A percentile compares a stretch with the other conserved stretches of the same genome.
Conservation (phyloP, 2,888 invertebrate genomes). For the Agapetus fuscipes region DNA sequence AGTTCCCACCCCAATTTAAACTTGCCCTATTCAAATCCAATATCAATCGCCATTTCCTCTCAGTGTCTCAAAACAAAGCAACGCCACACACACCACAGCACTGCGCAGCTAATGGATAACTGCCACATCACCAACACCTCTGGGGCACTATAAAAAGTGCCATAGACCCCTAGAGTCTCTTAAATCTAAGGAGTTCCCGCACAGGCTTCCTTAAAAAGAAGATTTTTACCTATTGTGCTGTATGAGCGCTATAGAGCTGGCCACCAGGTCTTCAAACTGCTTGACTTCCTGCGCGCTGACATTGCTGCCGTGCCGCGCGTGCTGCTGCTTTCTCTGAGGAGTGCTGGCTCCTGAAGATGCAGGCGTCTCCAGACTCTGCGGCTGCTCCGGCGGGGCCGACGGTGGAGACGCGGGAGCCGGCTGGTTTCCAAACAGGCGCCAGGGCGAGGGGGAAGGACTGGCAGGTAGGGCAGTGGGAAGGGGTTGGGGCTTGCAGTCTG, state of each 20-base stretch:
- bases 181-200: too few species aligned
- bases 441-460: conserved; percentile 4
- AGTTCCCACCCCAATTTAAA: too few species aligned
- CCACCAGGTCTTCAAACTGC: conserved; percentile 50
- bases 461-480: neutral
- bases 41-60: too few species aligned
- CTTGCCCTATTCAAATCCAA: too few species aligned
- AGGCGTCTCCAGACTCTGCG: conserved; percentile 35
- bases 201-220: too few species aligned
- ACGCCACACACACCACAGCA: too few species aligned
- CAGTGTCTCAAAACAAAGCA: too few species aligned
- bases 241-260: conserved; percentile 62
- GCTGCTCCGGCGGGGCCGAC: conserved; percentile 35
- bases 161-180: too few species aligned
- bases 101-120: too few species aligned
- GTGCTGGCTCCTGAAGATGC: conserved; percentile 26
- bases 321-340: conserved; percentile 28
- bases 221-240: conserved; percentile 54
- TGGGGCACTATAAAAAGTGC: too few species aligned
- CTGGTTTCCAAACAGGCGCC: conserved; percentile 14
- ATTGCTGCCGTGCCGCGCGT: conserved; percentile 40
- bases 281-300: conserved; percentile 35
- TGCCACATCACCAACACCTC: too few species aligned
- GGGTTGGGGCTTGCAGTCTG: neutral
- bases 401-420: conserved; percentile 24